Conservation (phyloP, 2,113 vertebrate species). For the Cacatua alba region DNA sequence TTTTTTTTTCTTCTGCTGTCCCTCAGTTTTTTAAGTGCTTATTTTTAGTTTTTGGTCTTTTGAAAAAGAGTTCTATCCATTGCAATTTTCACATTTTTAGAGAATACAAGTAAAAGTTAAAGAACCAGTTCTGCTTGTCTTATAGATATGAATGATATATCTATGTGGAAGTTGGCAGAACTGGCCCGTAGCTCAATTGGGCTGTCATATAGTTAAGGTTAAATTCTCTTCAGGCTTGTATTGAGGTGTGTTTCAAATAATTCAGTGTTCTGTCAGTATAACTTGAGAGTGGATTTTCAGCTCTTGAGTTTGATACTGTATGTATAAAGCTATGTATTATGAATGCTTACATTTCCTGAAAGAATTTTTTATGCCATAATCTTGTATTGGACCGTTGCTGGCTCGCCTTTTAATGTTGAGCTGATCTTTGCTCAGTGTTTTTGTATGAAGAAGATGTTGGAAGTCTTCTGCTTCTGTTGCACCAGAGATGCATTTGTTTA, state of each 20-base stretch:
- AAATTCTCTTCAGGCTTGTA: conserved; percentile 10
- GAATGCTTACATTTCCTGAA: conserved; percentile 13
- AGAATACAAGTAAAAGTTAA: background rate
- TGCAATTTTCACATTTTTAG: background rate
- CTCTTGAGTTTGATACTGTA: conserved; percentile 16
- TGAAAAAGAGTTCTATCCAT: background rate
- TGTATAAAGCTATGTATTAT: conserved; percentile 17
- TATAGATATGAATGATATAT: background rate
- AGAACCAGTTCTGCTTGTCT: background rate
- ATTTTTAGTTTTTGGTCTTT: conserved; percentile 10
- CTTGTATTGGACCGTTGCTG: background rate
- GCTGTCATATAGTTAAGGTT: background rate
- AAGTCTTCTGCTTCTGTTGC: conserved; percentile 29
- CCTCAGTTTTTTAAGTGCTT: conserved; percentile 30
- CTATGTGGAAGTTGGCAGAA: background rate
- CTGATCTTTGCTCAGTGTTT: conserved; percentile 9
- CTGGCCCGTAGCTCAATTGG: background rate
- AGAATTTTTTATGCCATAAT: background rate
- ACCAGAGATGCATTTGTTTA: background rate
- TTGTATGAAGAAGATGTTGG: background rate
- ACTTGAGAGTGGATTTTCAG: conserved; percentile 45
- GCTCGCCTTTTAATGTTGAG: background rate
- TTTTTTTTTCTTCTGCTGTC: background rate
- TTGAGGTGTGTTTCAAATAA: conserved; percentile 1
- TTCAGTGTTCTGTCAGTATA: conserved; percentile 20